These are phyloP conservation scores for Podarcis raffonei DNA, from an alignment of 2,113 vertebrate genomes.

Conservation along the genomic window DNA sequence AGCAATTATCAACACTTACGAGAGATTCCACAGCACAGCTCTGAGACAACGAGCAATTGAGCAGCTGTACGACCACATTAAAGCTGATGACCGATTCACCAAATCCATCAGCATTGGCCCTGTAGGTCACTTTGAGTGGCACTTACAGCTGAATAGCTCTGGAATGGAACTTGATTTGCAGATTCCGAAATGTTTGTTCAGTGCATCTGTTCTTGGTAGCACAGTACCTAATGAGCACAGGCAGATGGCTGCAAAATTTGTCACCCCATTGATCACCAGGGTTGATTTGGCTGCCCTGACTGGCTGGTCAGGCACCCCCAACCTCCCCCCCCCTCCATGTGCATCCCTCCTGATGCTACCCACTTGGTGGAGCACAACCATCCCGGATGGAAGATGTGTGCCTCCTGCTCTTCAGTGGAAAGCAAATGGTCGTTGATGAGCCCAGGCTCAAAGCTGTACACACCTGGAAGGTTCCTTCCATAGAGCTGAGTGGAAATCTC, in stretches of 20 bases:
- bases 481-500: not conserved
- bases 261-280: not conserved
- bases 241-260: not conserved
- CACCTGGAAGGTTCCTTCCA: not conserved
- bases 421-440: not conserved
- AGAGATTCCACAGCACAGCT: conserved; percentile 82
- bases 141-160: not conserved
- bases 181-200: not conserved
- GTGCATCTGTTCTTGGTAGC: not conserved
- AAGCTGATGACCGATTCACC: conserved; percentile 91
- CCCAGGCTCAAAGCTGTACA: not conserved
- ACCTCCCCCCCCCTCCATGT: not conserved
- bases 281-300: not conserved
- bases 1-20: conserved; percentile 89
- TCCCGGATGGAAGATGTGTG: not conserved
- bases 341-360: not conserved
- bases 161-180: not conserved
- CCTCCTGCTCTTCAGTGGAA: not conserved
- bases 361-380: not conserved
- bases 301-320: not conserved
- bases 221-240: not conserved
- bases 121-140: conserved; percentile 65
- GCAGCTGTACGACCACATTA: conserved; percentile 88
- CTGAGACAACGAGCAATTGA: conserved; percentile 79
- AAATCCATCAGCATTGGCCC: conserved; percentile 94